phyloP scores from a whole-genome alignment of 2,888 invertebrate genomes.

The Drosophila nigritarsus region DNA sequence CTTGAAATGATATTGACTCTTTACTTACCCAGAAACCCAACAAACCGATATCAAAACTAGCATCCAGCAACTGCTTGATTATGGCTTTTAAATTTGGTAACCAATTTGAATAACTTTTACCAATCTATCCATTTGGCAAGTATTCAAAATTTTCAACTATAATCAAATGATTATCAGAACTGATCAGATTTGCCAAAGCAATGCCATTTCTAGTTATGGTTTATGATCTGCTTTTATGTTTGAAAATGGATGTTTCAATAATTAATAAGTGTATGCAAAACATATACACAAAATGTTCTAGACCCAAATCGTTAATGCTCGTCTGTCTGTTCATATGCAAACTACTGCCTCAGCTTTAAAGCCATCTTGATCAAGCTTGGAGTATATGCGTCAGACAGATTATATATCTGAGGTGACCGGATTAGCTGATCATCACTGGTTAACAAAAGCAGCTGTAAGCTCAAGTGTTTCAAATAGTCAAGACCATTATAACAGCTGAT shows the following conservation, averaged over 20 bases:
- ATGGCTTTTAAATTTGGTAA: too few species aligned
- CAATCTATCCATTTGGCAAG: neutral
- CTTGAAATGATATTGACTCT: slow-evolving; percentile 10
- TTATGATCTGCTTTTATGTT: neutral
- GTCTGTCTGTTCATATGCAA: too few species aligned
- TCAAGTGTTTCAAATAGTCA: neutral
- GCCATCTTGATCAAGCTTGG: too few species aligned
- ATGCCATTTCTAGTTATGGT: too few species aligned
- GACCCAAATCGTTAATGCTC: neutral
- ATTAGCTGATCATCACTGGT: neutral
- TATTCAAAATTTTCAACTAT: neutral
- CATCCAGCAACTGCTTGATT: too few species aligned
- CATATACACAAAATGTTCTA: neutral
- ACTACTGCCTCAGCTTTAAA: too few species aligned
- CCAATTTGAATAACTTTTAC: too few species aligned
- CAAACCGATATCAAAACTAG: too few species aligned
- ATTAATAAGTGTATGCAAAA: neutral
- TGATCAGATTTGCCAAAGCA: too few species aligned
- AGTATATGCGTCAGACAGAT: too few species aligned
- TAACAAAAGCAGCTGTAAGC: neutral
- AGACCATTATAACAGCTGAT: neutral
- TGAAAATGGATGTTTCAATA: neutral
- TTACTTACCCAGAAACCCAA: neutral
- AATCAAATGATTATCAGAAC: neutral
- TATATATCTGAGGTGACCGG: too few species aligned